Conservation (phyloP, 2,113 vertebrate species). For the Callionymus lyra region DNA sequence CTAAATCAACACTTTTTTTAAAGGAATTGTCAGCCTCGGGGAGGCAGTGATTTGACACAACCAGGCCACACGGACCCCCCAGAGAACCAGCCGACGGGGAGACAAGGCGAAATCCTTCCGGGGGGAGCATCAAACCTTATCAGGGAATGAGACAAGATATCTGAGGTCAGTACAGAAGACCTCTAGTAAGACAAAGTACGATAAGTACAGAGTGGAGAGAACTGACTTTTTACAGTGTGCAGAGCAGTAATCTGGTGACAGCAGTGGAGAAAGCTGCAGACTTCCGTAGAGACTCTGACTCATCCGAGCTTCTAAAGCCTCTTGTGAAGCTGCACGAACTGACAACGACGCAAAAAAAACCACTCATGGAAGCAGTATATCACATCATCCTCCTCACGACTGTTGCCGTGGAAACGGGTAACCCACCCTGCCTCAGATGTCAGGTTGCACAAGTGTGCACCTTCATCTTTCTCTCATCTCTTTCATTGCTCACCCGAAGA, state of each 20-base stretch:
- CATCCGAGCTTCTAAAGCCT: constrained; percentile 28
- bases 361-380: constrained; percentile 10
- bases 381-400: constrained; percentile 5
- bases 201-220: constrained; percentile 5
- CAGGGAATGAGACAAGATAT: constrained; percentile 8
- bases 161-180: constrained; percentile 18
- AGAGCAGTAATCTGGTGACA: constrained; percentile 25
- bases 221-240: not conserved
- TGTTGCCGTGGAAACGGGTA: constrained; percentile 45
- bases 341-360: constrained; percentile 23
- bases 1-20: no score
- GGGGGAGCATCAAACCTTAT: constrained; percentile 16
- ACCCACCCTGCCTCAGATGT: constrained; percentile 6
- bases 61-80: constrained; percentile 27
- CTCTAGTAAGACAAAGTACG: constrained; percentile 1
- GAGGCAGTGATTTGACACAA: constrained; percentile 36
- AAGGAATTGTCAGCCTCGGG: constrained; percentile 7
- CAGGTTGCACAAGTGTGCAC: no score
- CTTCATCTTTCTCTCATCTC: not conserved
- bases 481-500: not conserved
- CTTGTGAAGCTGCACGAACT: constrained; percentile 19
- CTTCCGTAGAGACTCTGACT: constrained; percentile 39
- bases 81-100: constrained; percentile 16
- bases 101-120: constrained; percentile 7
- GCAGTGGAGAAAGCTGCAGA: constrained; percentile 32